Evolutionary conservation across 1,140 invertebrate genomes (phyloP).

Genomic region (Sminthurinus signatus): DNA sequence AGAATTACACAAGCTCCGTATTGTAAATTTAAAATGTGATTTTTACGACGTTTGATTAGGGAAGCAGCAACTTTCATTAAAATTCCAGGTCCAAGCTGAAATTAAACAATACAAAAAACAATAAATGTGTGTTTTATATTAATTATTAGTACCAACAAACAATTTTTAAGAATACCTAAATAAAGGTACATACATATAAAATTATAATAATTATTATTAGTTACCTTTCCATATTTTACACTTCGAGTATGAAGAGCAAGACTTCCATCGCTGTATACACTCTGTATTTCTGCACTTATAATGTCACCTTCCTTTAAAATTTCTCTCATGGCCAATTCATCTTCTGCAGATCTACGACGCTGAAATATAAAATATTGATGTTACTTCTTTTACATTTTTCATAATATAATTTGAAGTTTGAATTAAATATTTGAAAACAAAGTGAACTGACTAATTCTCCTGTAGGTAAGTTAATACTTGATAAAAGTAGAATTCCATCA

Average conservation of each 20-base stretch:
- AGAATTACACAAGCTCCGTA: slow-evolving; percentile 87
- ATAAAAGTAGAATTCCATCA: slow-evolving; percentile 79
- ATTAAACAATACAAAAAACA: slow-evolving; percentile 9
- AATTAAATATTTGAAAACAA: too few species aligned
- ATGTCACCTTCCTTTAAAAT: slow-evolving; percentile 94
- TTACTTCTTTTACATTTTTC: background rate
- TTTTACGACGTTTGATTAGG: slow-evolving; percentile 89
- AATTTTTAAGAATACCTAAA: slow-evolving; percentile 20
- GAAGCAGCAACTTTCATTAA: slow-evolving; percentile 86
- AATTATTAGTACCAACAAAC: background rate
- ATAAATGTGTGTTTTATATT: too few species aligned
- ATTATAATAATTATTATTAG: slow-evolving; percentile 7
- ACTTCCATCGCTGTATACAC: slow-evolving; percentile 81
- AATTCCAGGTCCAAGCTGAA: slow-evolving; percentile 71
- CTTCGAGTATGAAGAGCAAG: slow-evolving; percentile 91
- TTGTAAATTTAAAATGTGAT: slow-evolving; percentile 89
- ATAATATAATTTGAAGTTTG: background rate
- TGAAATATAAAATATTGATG: slow-evolving; percentile 45
- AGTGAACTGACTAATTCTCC: slow-evolving; percentile 91
- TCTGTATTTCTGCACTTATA: slow-evolving; percentile 96
- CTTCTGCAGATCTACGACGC: slow-evolving; percentile 86
- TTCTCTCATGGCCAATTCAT: slow-evolving; percentile 94
- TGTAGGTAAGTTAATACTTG: slow-evolving; percentile 93
- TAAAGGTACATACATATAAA: too few species aligned
- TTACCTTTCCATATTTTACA: slow-evolving; percentile 93